Percentiles rank a stretch among this genome's conserved stretches.
phyloP scores from a whole-genome alignment of 2,888 invertebrate genomes.

The Patella caerulea region DNA sequence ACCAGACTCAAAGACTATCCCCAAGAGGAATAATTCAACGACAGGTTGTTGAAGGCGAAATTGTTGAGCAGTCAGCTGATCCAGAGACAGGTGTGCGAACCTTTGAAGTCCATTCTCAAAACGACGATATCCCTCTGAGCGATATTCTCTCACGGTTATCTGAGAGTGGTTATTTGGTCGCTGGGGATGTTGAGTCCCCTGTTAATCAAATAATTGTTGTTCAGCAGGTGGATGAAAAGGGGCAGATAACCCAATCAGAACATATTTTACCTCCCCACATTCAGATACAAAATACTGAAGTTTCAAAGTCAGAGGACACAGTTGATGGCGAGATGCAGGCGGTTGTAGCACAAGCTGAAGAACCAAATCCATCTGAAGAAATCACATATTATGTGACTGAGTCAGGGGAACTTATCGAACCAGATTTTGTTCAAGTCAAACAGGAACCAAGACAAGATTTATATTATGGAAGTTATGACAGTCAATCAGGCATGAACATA shows the following conservation, averaged over 20 bases:
- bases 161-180: background rate
- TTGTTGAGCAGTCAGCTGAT: background rate
- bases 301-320: background rate
- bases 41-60: background rate
- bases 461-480: background rate
- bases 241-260: slow-evolving; percentile 5
- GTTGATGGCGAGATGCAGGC: background rate
- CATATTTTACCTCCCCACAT: slow-evolving; percentile 1
- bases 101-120: slow-evolving; percentile 7
- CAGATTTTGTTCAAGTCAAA: background rate
- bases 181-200: background rate
- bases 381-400: background rate
- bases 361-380: background rate
- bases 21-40: background rate
- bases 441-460: background rate
- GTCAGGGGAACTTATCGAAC: background rate
- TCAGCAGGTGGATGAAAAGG: background rate
- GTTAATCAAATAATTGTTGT: background rate
- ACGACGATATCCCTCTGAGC: background rate
- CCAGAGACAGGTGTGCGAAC: background rate
- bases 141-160: background rate
- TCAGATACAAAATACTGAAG: background rate
- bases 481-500: background rate
- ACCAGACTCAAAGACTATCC: background rate
- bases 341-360: background rate